Conservation (phyloP, 1,140 invertebrate species). For the Macrocentrus cingulum region DNA sequence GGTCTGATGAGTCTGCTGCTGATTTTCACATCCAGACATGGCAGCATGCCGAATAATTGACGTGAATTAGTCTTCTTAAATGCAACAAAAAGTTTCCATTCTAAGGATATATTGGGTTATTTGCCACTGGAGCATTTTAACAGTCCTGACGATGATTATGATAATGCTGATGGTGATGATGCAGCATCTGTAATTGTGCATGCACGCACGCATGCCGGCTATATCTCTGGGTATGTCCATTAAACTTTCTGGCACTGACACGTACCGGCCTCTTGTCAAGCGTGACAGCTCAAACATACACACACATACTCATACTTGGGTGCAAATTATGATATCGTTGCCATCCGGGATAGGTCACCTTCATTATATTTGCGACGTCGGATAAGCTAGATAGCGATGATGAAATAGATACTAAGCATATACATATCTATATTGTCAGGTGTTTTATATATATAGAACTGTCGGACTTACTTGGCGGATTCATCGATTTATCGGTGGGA, state of each 20-base stretch:
- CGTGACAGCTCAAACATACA: constrained; percentile 1
- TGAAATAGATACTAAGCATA: no score
- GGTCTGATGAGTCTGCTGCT: no score
- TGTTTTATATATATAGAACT: no score
- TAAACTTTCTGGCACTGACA: not conserved
- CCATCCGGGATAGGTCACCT: constrained; percentile 29
- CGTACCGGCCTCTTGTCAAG: not conserved
- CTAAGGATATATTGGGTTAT: no score
- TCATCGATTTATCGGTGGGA: no score
- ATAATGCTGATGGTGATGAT: not conserved
- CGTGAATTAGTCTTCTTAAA: no score
- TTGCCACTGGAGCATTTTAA: not conserved
- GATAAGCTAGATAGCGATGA: not conserved
- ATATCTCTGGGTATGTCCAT: not conserved
- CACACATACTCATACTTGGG: not conserved
- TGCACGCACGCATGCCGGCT: not conserved
- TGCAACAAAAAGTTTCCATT: no score
- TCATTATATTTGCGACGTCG: constrained; percentile 26
- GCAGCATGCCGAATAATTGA: no score
- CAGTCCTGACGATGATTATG: not conserved
- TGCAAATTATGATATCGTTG: not conserved
- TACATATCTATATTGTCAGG: no score
- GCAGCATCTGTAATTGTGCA: not conserved
- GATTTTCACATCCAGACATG: no score
- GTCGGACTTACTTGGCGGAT: no score